Conservation (phyloP, 2,113 vertebrate genomes). For the Micronisus gabar region DNA sequence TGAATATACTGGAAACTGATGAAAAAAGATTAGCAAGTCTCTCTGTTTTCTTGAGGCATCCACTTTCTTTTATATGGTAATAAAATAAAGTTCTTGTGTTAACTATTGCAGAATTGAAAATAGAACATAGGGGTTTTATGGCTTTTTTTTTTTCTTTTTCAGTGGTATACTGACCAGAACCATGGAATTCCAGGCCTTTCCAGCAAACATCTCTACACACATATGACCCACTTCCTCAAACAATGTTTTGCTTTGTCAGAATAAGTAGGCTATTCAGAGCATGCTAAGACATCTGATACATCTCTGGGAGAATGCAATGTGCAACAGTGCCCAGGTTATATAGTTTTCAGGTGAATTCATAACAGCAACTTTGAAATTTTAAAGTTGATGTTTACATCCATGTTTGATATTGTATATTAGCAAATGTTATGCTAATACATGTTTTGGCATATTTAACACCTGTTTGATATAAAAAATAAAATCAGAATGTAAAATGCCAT, state of each 20-base stretch:
- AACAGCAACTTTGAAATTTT: slow-evolving; percentile 3
- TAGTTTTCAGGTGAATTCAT: slow-evolving; percentile 4
- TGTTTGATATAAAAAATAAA: slow-evolving; percentile 48
- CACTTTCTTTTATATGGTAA: not conserved
- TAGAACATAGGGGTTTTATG: not conserved
- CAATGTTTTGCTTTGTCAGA: slow-evolving; percentile 81
- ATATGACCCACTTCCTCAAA: slow-evolving; percentile 94
- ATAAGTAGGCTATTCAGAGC: not conserved
- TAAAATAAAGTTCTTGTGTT: not conserved
- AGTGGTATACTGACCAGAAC: slow-evolving; percentile 98
- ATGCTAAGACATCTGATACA: not conserved
- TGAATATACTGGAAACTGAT: not conserved
- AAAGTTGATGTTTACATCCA: slow-evolving; percentile 52
- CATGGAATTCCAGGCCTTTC: slow-evolving; percentile 85
- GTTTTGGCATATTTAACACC: slow-evolving; percentile 2
- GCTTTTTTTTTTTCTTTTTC: slow-evolving; percentile 47
- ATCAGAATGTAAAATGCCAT: slow-evolving; percentile 19
- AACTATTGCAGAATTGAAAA: not conserved
- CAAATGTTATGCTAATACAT: not conserved
- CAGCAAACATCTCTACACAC: slow-evolving; percentile 83
- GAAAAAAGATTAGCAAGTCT: not conserved
- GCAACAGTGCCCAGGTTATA: not conserved
- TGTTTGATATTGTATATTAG: slow-evolving; percentile 17
- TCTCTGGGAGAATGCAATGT: not conserved
- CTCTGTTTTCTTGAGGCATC: not conserved